These are phyloP conservation scores for Campopleginae sp. DNA, from an alignment of 2,888 invertebrate species.

Conservation along the genomic window DNA sequence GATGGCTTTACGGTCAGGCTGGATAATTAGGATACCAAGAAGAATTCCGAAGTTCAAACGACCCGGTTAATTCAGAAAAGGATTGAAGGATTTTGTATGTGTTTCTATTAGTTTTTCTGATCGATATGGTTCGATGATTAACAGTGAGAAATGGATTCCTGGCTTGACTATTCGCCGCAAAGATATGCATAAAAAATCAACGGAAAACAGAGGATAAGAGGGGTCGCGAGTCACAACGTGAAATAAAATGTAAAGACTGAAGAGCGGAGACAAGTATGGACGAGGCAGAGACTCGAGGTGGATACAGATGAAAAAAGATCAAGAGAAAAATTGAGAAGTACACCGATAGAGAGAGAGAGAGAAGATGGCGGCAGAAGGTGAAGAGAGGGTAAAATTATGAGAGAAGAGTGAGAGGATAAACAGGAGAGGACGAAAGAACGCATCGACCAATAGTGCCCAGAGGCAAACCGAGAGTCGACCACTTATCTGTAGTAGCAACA, in stretches of 20 bases:
- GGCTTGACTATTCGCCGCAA: slow-evolving; percentile 51
- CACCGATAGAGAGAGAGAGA: slow-evolving; percentile 50
- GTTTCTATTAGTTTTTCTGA: background rate
- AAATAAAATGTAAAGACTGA: slow-evolving; percentile 79
- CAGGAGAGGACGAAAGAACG: slow-evolving; percentile 77
- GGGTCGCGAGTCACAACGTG: slow-evolving; percentile 72
- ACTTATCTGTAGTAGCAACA: slow-evolving; percentile 83
- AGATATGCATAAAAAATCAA: slow-evolving; percentile 78
- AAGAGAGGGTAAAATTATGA: slow-evolving; percentile 66
- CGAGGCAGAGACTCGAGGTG: slow-evolving; percentile 51
- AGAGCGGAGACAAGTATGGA: slow-evolving; percentile 64
- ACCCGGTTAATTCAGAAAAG: background rate
- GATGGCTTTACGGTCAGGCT: slow-evolving; percentile 59
- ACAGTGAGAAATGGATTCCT: slow-evolving; percentile 7
- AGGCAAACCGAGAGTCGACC: slow-evolving; percentile 81
- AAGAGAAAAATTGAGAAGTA: slow-evolving; percentile 17
- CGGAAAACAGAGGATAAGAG: slow-evolving; percentile 70
- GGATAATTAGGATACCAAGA: slow-evolving; percentile 71
- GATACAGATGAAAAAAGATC: slow-evolving; percentile 33
- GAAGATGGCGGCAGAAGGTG: slow-evolving; percentile 63
- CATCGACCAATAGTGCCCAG: slow-evolving; percentile 81
- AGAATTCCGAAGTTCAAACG: slow-evolving; percentile 72
- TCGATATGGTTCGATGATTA: slow-evolving; percentile 9
- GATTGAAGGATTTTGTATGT: background rate
- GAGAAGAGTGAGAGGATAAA: slow-evolving; percentile 67